These are phyloP conservation scores for Nomada ferruginata DNA, from an alignment of 2,888 invertebrate species.

Conservation along the genomic window DNA sequence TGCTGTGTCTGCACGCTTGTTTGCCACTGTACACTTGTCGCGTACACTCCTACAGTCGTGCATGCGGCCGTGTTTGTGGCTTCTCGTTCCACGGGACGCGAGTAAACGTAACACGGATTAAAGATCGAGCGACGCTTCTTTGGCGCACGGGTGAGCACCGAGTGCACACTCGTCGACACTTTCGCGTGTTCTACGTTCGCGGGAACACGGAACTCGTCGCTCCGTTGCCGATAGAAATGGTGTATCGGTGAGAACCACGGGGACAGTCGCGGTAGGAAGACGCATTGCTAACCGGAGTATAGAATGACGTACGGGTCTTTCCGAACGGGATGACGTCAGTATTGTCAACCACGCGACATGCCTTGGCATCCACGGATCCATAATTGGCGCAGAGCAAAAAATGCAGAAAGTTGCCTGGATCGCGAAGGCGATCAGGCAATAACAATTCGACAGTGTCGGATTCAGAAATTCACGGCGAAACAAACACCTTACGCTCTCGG, in stretches of 20 bases:
- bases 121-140: not conserved
- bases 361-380: not conserved
- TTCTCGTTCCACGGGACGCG: not conserved
- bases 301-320: constrained; percentile 30
- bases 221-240: not conserved
- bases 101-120: not conserved
- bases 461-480: constrained; percentile 14
- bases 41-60: not conserved
- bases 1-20: constrained; percentile 37
- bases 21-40: constrained; percentile 34
- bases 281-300: constrained; percentile 10
- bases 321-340: constrained; percentile 29
- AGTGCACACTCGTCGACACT: not conserved
- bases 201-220: too few relatives aligned
- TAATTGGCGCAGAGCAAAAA: constrained; percentile 33
- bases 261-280: constrained; percentile 14
- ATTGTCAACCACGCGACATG: constrained; percentile 26
- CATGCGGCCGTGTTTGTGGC: not conserved
- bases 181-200: not conserved
- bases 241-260: constrained; percentile 10
- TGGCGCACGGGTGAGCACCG: too few relatives aligned
- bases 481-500: constrained; percentile 27
- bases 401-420: constrained; percentile 26
- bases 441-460: not conserved
- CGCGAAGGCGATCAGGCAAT: constrained; percentile 16